Base-by-base conservation (phyloP, 2,888 invertebrate species). In the Pilophorus perplexus region DNA sequence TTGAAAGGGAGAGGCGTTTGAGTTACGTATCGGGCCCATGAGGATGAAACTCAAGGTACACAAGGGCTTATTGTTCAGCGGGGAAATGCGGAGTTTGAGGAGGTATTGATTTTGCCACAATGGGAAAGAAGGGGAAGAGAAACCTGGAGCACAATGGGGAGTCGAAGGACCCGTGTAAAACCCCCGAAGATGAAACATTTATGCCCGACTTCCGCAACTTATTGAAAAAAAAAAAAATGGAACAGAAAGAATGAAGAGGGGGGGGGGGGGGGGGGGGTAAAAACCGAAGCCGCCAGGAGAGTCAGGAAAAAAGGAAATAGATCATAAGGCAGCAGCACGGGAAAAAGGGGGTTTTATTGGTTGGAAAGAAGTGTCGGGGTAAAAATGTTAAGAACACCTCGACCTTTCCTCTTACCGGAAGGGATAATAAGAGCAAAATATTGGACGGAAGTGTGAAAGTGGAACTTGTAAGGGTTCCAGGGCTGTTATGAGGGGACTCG, bases 111-210 rank as follows among this genome's bases (percentile, higher is more conserved):
- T 46, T 22, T 46, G 25, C 46, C 22, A 46, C 23, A 46, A 46
- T 23, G 20, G 23, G 46, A 22, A 23, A n/a, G n/a, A n/a, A n/a
- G n/a, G n/a, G n/a, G n/a, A n/a, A n/a, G 46, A 46, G 25, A 46
- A 23, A 22, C 46, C 23, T 14, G 12, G n/a, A 14, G 46, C 46
- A 46, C 23, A 46, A 46, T 46, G 25, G 46, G 23, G 46, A 14
- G 8, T 18, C 22, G 23, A 46, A 20, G 20, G 42, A 42, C 6
- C 23, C 46, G 46, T 46, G 46, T 46, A 46, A 46, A 46, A 22
- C 46, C n/a, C n/a, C 46, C 8, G 23, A 46, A 46, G 46, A 46
- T 46, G 46, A 46, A 46, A 46, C 46, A 46, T 46, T 46, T 46
- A 46, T 46, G 46, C 46, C 23, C 46, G 23, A 46, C 23, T 46